Base-by-base conservation (phyloP, 2,113 vertebrate species). In the Poecilia latipinna region DNA sequence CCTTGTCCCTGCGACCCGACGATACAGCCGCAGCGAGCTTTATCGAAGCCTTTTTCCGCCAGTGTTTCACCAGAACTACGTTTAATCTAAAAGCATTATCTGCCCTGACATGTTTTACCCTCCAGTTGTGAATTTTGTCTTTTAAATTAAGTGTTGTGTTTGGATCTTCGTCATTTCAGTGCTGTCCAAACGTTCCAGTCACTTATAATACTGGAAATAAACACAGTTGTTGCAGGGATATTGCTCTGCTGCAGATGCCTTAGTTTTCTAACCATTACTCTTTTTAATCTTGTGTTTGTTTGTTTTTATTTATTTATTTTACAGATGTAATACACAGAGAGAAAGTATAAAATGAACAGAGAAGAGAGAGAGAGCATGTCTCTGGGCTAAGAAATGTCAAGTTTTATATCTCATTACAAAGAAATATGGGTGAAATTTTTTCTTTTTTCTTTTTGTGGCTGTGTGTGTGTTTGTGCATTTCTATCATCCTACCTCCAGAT, bases 401-500 rank as follows among this genome's bases (percentile, higher is more conserved):
- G 11, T 48, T 66, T 75, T 65, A 64, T 74, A 61, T 72, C 44
- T 62, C 37, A 29, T 65, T 63, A 48, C 37, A 65, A 75, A 54
- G 17, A 68, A 29, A 69, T 63, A 15, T 67, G 37, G 68, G n/a
- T 22, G 33, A 62, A 71, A 12, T 31, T 8, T 35, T 10, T 35
- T 0, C 11, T 10, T 35, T 1, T 35, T 2, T 8, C 0, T 57
- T 48, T 48, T 19, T 57, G 51, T n/a, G 15, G 8, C 12, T n/a
- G 17, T 28, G 32, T 48, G 57, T 70, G 19, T 69, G 29, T 74
- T 19, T 64, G 8, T 73, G n/a, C 7, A 12, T 71, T 37, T 57
- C 11, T 42, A 7, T 12, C 73, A 11, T 61, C 93, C 68, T 95
- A 98, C 97, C 97, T 98, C 96, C 88, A 98, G 85, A 67, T 98